Evolutionary conservation across 1,140 invertebrate species (phyloP).

Genomic region (Wiebesia pumilae): DNA sequence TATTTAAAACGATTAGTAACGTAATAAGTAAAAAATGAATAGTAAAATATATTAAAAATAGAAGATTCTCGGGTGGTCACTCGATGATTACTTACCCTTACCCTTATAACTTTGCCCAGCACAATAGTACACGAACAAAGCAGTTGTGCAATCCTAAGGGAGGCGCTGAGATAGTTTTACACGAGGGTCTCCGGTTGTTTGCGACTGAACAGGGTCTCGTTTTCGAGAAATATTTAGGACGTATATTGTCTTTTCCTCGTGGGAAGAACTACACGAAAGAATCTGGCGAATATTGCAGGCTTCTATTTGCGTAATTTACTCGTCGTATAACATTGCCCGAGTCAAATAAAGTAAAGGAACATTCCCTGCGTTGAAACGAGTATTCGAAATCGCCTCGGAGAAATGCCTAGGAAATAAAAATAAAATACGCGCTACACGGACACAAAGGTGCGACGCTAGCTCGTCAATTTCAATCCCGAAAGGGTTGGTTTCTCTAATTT

Average conservation of each 20-base stretch:
- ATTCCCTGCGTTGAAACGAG: too few species aligned
- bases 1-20: too few species aligned
- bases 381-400: not conserved
- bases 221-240: conserved; percentile 60
- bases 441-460: too few species aligned
- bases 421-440: not conserved
- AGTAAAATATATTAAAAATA: not conserved
- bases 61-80: not conserved
- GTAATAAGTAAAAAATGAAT: not conserved
- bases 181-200: conserved; percentile 63
- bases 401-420: not conserved
- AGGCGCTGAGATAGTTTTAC: conserved; percentile 32
- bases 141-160: conserved; percentile 29
- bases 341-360: conserved; percentile 40
- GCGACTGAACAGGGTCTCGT: conserved; percentile 70
- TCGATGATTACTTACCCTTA: conserved; percentile 31
- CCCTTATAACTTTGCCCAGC: not conserved
- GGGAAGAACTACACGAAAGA: conserved; percentile 31
- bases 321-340: conserved; percentile 13
- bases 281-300: not conserved
- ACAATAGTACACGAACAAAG: not conserved
- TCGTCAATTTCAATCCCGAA: too few species aligned
- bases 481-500: too few species aligned
- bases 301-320: conserved; percentile 23
- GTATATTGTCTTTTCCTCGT: conserved; percentile 41